Evolutionary conservation across 1,140 invertebrate species (phyloP).

Genomic region (Acromyrmex echinatior): DNA sequence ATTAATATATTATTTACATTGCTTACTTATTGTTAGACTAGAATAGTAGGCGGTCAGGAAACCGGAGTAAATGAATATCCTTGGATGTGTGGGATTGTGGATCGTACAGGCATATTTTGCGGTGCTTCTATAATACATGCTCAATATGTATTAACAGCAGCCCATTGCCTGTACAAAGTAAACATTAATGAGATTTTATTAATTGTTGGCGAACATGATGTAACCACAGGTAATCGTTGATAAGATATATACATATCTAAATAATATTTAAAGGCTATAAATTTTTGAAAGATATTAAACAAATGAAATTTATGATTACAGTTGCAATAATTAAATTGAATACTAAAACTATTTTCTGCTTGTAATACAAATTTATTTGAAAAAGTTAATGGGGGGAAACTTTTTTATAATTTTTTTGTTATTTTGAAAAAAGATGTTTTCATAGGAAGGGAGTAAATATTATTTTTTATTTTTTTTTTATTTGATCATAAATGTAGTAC

Average conservation of each 20-base stretch:
- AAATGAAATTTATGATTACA: constrained; percentile 2
- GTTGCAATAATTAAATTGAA: neutral
- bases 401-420: neutral
- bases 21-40: constrained; percentile 81
- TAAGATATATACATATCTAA: neutral
- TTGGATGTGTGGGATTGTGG: constrained; percentile 88
- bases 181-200: constrained; percentile 77
- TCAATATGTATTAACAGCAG: constrained; percentile 89
- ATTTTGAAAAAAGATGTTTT: too few relatives aligned
- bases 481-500: neutral
- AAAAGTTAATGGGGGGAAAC: neutral
- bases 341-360: neutral
- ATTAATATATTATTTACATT: constrained; percentile 7
- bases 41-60: constrained; percentile 89
- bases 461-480: neutral
- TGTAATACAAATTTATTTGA: neutral
- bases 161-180: constrained; percentile 87
- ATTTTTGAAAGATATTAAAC: neutral
- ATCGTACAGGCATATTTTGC: neutral
- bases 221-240: constrained; percentile 51
- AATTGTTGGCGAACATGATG: constrained; percentile 87
- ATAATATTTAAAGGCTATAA: neutral
- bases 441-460: too few relatives aligned
- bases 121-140: constrained; percentile 89
- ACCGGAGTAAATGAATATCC: constrained; percentile 89